A percentile compares a stretch with the other conserved stretches of the same genome.
These are phyloP conservation scores for Gallinago jamesoni DNA, from an alignment of 2,113 vertebrate species.

Conservation along the genomic window DNA sequence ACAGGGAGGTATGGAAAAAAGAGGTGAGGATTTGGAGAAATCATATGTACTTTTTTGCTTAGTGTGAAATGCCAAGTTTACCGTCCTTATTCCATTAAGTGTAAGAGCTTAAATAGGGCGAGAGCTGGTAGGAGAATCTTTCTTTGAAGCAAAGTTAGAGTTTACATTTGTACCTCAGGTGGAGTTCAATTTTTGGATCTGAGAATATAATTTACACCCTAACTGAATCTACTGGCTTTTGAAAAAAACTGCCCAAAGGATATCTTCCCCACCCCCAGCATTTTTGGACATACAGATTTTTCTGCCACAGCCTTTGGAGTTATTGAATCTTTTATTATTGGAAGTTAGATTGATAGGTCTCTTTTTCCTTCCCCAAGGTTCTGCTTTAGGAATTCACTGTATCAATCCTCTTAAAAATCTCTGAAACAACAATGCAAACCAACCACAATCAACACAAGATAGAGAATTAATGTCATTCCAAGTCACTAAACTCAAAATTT, in stretches of 20 bases:
- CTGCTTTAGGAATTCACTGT: background rate
- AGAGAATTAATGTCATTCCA: background rate
- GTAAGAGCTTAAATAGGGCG: background rate
- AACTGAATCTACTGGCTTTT: background rate
- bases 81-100: rapidly evolving
- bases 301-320: background rate
- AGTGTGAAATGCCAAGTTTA: background rate
- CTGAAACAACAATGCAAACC: background rate
- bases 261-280: rapidly evolving
- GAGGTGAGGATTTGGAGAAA: background rate
- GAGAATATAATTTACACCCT: background rate
- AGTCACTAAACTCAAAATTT: background rate
- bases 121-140: background rate
- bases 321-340: background rate
- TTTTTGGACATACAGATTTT: background rate
- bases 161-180: too few species aligned
- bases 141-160: background rate
- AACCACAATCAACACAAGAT: background rate
- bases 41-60: rapidly evolving
- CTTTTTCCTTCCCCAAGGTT: background rate
- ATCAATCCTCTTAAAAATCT: background rate
- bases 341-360: background rate
- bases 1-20: background rate
- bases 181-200: background rate
- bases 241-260: background rate